A percentile compares a stretch with the other conserved stretches of the same genome.
Conservation (phyloP, 2,797 vertebrate genomes). For the Yasuhikotakia modesta region DNA sequence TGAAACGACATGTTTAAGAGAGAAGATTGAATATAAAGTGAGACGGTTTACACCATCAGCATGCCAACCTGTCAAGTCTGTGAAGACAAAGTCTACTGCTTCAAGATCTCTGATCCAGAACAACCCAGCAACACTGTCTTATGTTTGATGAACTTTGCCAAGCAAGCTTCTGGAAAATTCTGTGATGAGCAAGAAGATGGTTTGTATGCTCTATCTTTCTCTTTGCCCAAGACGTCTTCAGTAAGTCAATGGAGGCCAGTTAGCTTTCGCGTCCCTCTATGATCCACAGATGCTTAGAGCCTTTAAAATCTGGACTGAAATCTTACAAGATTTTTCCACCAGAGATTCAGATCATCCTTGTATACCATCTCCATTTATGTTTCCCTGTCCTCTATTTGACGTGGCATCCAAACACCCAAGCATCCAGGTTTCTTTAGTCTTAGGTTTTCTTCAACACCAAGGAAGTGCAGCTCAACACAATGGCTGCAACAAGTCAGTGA, state of each 20-base stretch:
- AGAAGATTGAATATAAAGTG: constrained; percentile 14
- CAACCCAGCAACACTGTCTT: background rate
- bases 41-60: background rate
- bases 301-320: constrained; percentile 49
- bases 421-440: background rate
- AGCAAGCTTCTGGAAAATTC: constrained; percentile 15
- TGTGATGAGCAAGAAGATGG: constrained; percentile 63
- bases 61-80: background rate
- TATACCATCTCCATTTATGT: background rate
- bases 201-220: constrained; percentile 72
- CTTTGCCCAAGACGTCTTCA: constrained; percentile 53
- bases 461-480: constrained; percentile 15
- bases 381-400: background rate
- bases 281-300: background rate
- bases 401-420: background rate
- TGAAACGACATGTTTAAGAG: constrained; percentile 58
- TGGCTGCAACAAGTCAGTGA: constrained; percentile 34
- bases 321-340: constrained; percentile 6
- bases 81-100: constrained; percentile 14
- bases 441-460: constrained; percentile 12
- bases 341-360: background rate
- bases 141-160: constrained; percentile 44
- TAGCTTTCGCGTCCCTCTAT: constrained; percentile 1
- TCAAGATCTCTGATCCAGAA: background rate
- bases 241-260: constrained; percentile 1